A percentile compares a stretch with the other conserved stretches of the same genome.
phyloP scores from a whole-genome alignment of 1,140 invertebrate species.

The Trichomalopsis sarcophagae region DNA sequence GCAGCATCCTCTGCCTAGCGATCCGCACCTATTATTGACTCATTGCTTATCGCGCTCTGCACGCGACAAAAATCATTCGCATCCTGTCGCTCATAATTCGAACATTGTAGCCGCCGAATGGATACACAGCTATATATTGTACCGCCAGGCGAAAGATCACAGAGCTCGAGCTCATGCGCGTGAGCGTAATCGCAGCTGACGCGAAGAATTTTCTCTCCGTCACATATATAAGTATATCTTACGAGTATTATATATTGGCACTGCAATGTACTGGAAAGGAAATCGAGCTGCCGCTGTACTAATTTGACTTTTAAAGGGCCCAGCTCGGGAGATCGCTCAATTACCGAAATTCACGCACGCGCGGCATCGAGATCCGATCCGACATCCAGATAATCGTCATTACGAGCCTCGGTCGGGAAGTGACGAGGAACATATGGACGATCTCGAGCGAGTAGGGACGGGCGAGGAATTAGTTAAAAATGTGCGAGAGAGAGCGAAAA shows the following conservation, averaged over 20 bases:
- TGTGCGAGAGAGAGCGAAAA: conserved; percentile 40
- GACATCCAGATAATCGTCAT: conserved; percentile 47
- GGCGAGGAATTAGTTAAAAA: conserved; percentile 48
- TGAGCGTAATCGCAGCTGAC: too few species aligned
- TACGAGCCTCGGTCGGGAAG: conserved; percentile 19
- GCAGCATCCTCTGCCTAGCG: too few species aligned
- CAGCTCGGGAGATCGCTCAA: conserved; percentile 40
- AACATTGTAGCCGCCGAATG: too few species aligned
- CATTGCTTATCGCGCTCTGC: too few species aligned
- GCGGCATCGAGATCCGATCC: conserved; percentile 41
- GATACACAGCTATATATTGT: too few species aligned
- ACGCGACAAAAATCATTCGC: not conserved
- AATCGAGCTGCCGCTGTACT: not conserved
- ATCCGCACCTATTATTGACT: too few species aligned
- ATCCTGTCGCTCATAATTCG: not conserved
- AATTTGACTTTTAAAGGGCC: conserved; percentile 46
- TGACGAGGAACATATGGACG: conserved; percentile 50
- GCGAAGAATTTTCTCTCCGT: too few species aligned
- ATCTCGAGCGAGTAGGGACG: not conserved
- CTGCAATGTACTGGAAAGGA: too few species aligned
- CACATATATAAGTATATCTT: too few species aligned
- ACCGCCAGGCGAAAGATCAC: too few species aligned
- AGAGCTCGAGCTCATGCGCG: too few species aligned
- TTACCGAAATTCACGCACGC: conserved; percentile 48
- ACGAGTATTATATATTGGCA: too few species aligned